Evolutionary conservation across 2,888 invertebrate genomes (phyloP), one percentile per base, ranked within the genome.

Genomic region (Acleris emargana): DNA sequence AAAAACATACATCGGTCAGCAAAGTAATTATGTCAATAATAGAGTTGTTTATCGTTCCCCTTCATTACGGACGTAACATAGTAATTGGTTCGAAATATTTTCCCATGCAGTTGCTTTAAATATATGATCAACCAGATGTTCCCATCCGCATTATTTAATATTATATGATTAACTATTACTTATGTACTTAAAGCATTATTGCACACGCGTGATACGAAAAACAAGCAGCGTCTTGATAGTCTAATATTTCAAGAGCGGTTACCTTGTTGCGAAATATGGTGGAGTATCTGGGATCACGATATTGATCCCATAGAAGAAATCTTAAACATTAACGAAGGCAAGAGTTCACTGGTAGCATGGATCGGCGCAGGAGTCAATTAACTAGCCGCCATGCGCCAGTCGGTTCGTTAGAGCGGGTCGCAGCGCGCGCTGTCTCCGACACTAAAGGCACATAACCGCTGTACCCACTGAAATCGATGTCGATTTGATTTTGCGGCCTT

Each of bases 401-500:
- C 73, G 70, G 77, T 84, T 86, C 80, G 80, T 87, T 85, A 86
- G 78, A 67, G 72, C 54, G 66, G 64, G 50, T 43, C 61, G 58
- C 60, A 68, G 75, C 72, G 71, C 69, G 62, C 68, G 71, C 74
- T 74, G 68, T 69, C 68, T 62, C 69, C 78, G 83, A 83, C 84
- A 82, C 83, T 85, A 86, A 88, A 83, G 82, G 83, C 84, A 82
- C 82, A 87, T 87, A 87, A 89, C 87, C 83, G 81, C 81, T 81
- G 85, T 84, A 82, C 81, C 81, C 76, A 73, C 81, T 84, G 86
- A 87, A 90, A 89, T 86, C 90, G 84, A 88, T 85, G 89, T 80
- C 84, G 85, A 88, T 91, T 91, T 89, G 88, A 91, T 89, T 89
- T 87, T 84, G 91, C 89, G 73, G 82, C 87, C 88, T 91, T 91